These are phyloP conservation scores for Spinus pinus DNA, from an alignment of 2,797 vertebrate genomes.

Conservation along the genomic window DNA sequence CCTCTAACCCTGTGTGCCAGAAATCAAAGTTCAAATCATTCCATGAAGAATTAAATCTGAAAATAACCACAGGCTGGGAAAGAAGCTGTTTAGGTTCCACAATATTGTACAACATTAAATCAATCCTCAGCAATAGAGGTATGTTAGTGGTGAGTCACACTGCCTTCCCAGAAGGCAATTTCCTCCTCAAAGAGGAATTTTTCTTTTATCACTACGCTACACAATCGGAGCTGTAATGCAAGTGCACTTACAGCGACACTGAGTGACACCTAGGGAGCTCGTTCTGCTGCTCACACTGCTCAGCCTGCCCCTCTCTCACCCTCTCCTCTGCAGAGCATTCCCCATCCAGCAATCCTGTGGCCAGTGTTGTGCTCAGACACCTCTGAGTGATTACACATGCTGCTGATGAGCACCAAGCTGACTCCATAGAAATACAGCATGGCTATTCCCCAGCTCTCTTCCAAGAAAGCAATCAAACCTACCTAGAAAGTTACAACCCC, in stretches of 20 bases:
- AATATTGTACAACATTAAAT: background rate
- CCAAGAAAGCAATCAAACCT: background rate
- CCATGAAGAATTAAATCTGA: background rate
- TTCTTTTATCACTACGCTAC: accelerated
- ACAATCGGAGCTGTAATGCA: background rate
- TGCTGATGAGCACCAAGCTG: background rate
- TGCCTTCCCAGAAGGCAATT: background rate
- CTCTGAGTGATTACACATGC: accelerated
- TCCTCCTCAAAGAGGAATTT: background rate
- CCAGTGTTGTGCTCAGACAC: background rate
- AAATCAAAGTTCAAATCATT: background rate
- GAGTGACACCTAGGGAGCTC: background rate
- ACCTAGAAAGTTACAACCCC: background rate
- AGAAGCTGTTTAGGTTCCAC: background rate
- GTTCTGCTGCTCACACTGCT: background rate
- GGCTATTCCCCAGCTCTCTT: background rate
- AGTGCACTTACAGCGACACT: background rate
- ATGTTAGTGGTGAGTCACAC: background rate
- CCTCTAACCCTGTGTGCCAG: background rate
- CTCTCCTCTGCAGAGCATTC: background rate
- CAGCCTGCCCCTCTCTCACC: background rate
- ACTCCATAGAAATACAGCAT: background rate
- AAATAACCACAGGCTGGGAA: background rate
- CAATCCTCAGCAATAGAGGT: background rate
- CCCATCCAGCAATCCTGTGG: background rate